phyloP scores from a whole-genome alignment of 2,797 vertebrate species.

The Chaetodon trifasciatus region DNA sequence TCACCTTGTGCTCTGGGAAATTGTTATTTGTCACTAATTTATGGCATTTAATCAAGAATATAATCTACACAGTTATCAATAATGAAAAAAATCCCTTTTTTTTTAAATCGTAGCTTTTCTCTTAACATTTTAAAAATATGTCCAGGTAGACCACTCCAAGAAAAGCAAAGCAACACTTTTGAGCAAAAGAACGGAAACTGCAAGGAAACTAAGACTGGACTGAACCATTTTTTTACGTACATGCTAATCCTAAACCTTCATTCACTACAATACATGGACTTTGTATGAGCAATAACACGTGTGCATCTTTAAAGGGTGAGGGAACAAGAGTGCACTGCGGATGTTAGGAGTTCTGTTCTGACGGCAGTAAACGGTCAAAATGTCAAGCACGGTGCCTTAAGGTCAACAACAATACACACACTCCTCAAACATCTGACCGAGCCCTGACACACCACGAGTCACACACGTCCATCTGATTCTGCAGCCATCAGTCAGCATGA shows the following conservation, averaged over 20 bases:
- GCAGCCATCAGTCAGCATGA: conserved; percentile 75
- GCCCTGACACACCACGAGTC: conserved; percentile 74
- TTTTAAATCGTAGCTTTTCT: background rate
- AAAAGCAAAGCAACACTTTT: background rate
- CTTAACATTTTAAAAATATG: background rate
- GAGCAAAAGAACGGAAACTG: background rate
- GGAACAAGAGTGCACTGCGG: background rate
- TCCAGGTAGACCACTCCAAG: background rate
- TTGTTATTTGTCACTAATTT: background rate
- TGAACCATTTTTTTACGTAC: background rate
- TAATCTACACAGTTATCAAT: background rate
- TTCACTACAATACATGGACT: background rate
- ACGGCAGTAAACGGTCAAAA: conserved; percentile 35
- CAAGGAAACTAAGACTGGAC: background rate
- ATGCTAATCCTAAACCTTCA: background rate
- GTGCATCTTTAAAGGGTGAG: background rate
- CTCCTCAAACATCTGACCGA: conserved; percentile 65
- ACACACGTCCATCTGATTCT: conserved; percentile 63
- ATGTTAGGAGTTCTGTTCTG: background rate
- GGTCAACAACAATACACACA: conserved; percentile 42
- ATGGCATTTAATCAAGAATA: background rate
- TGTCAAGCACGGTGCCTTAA: conserved; percentile 39
- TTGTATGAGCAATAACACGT: background rate
- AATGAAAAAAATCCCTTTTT: background rate
- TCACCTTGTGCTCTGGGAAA: background rate